These are phyloP conservation scores for Exephanes ischioxanthus DNA, from an alignment of 2,888 invertebrate species.

Conservation along the genomic window DNA sequence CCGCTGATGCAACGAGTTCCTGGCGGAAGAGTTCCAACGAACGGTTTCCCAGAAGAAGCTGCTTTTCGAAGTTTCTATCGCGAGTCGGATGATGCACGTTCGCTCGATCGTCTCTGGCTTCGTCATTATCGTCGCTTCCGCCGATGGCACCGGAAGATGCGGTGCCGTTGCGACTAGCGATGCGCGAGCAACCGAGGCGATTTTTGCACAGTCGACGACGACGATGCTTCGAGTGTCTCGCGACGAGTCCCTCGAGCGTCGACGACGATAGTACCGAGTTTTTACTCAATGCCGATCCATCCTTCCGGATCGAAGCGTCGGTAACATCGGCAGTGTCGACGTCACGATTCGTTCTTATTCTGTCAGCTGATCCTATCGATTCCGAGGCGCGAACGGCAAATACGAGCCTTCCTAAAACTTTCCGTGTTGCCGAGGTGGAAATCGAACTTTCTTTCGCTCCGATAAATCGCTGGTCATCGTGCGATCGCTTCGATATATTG, in stretches of 20 bases:
- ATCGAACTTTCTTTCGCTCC: not conserved
- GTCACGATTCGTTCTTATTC: constrained; percentile 37
- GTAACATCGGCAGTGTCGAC: constrained; percentile 4
- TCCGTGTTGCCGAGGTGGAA: not conserved
- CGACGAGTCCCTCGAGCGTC: constrained; percentile 10
- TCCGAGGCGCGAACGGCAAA: constrained; percentile 6
- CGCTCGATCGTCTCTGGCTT: constrained; percentile 18
- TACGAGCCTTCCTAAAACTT: constrained; percentile 3
- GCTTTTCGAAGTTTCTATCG: constrained; percentile 57
- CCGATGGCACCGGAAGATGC: not conserved
- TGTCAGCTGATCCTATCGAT: constrained; percentile 14
- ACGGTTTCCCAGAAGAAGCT: constrained; percentile 60
- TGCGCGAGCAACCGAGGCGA: constrained; percentile 64
- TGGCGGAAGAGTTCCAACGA: constrained; percentile 56
- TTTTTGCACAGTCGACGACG: constrained; percentile 71
- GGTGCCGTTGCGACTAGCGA: constrained; percentile 13
- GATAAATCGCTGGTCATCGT: not conserved
- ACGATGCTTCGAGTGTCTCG: constrained; percentile 70
- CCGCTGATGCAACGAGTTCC: constrained; percentile 22
- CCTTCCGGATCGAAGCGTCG: not conserved
- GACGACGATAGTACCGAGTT: not conserved
- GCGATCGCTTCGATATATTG: not conserved
- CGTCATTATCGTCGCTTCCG: not conserved
- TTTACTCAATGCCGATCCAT: constrained; percentile 9
- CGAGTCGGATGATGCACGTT: constrained; percentile 32